Evolutionary conservation across 2,888 invertebrate genomes (phyloP).

Genomic region (Charanyca ferruginea): DNA sequence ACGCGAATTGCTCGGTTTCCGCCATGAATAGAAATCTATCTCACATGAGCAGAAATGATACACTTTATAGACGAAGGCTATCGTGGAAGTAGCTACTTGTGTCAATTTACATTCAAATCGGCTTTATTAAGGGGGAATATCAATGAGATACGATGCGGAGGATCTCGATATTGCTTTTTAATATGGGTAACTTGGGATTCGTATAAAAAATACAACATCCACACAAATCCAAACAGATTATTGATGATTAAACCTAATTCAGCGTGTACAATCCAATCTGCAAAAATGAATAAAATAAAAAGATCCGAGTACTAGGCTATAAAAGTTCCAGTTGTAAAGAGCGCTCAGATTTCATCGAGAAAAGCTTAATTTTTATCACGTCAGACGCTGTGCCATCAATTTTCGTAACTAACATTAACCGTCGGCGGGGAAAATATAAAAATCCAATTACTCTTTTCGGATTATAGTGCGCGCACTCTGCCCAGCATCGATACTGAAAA

Average conservation of each 20-base stretch:
- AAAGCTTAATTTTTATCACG: constrained; percentile 53
- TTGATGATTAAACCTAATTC: constrained; percentile 27
- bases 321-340: constrained; percentile 32
- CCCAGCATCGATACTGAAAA: constrained; percentile 54
- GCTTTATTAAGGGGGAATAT: constrained; percentile 75
- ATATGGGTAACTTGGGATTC: constrained; percentile 37
- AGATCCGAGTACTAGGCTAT: constrained; percentile 16
- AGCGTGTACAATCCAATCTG: constrained; percentile 30
- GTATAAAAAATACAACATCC: constrained; percentile 37
- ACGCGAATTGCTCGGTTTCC: constrained; percentile 55
- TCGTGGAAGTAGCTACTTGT: constrained; percentile 74
- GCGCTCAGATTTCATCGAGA: constrained; percentile 45
- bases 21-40: constrained; percentile 69
- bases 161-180: constrained; percentile 60
- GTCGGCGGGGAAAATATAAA: constrained; percentile 39
- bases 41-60: constrained; percentile 74
- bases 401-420: constrained; percentile 56
- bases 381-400: constrained; percentile 56
- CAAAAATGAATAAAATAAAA: constrained; percentile 24
- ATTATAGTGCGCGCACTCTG: constrained; percentile 51
- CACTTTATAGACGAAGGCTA: constrained; percentile 72
- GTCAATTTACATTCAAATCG: constrained; percentile 79
- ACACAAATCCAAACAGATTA: constrained; percentile 20
- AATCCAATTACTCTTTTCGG: constrained; percentile 56
- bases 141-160: constrained; percentile 72